Evolutionary conservation across 2,888 invertebrate genomes (phyloP), one percentile per base, ranked within the genome.

Genomic region (Orchestes rusci): DNA sequence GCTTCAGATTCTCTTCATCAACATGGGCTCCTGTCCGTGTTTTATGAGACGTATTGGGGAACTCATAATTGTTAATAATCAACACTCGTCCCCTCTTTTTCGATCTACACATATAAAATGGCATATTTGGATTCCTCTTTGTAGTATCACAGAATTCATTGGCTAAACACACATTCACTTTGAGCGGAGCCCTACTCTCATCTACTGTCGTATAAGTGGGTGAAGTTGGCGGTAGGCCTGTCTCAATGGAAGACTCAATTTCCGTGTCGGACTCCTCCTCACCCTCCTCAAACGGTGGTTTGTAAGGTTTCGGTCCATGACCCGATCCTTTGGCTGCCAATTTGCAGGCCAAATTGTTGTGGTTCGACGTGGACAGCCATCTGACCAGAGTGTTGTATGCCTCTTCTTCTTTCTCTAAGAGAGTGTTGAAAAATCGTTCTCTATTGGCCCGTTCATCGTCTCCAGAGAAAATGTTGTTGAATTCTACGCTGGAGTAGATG

Each of bases 51-150:
- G 68, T 40, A 12, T 23, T 33, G 10, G 33, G 52, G 63, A 79
- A 81, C 45, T 73, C 63, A 18, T 74, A 71, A 59, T 77, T 80
- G 56, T 78, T 80, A 50, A 80, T 76, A 57, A 80, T 70, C 15
- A 81, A 67, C 16, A 78, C 67, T 27, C 75, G 68, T 16, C 82
- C 81, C 46, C 81, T 74, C 37, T 71, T 64, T 45, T 66, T 66
- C 0, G 76, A 72, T 42, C 73, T 70, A 61, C 77, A 79, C 16
- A 60, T 61, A 65, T 77, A 77, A 54, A 53, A 58, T 7, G 5
- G 29, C 49, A 2, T 28, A 19, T 44, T 20, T 13, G 34, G 50
- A 38, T 57, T 58, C 64, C 65, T 4, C 18, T 34, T 2, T 55
- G 55, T 13, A 10, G 54, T 56, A 38, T 58, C 55, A 35, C 36